Conservation (phyloP, 2,888 invertebrate genomes). For the Spodoptera exigua region DNA sequence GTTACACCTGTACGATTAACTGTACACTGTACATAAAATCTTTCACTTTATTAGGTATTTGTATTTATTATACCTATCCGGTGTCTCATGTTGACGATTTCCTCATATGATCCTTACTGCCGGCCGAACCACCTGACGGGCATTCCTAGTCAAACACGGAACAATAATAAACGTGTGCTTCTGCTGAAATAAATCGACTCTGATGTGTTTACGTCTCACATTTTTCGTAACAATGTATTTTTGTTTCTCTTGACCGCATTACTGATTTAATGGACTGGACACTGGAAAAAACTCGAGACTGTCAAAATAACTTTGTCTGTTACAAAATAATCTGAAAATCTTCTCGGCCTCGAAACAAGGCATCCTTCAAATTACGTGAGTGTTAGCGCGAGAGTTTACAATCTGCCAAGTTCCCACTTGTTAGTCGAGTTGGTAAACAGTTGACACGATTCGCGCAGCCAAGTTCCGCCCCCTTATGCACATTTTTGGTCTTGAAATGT, state of each 20-base stretch:
- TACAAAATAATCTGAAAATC: conserved; percentile 41
- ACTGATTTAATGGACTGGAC: conserved; percentile 61
- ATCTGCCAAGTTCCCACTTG: conserved; percentile 69
- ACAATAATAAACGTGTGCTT: conserved; percentile 33
- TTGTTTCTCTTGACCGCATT: conserved; percentile 70
- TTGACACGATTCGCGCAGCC: conserved; percentile 69
- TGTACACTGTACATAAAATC: conserved; percentile 7
- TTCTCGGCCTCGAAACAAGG: conserved; percentile 59
- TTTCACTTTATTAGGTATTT: conserved; percentile 1
- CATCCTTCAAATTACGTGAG: conserved; percentile 67
- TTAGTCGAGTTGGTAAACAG: conserved; percentile 74
- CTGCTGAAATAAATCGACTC: conserved; percentile 59
- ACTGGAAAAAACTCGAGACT: conserved; percentile 55
- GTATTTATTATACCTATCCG: background rate
- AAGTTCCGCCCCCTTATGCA: conserved; percentile 71
- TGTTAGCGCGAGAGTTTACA: conserved; percentile 66
- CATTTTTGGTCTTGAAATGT: conserved; percentile 71
- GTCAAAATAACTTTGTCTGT: conserved; percentile 54
- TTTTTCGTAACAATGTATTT: conserved; percentile 69
- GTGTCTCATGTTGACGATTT: conserved; percentile 14
- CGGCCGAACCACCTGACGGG: conserved; percentile 25
- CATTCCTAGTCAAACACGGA: conserved; percentile 24
- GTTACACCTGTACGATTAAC: conserved; percentile 2
- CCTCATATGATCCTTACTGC: conserved; percentile 18
- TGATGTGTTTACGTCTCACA: conserved; percentile 63